Evolutionary conservation across 2,797 vertebrate genomes (phyloP), one percentile per base, ranked within the genome.

Genomic region (Lateolabrax maculatus): DNA sequence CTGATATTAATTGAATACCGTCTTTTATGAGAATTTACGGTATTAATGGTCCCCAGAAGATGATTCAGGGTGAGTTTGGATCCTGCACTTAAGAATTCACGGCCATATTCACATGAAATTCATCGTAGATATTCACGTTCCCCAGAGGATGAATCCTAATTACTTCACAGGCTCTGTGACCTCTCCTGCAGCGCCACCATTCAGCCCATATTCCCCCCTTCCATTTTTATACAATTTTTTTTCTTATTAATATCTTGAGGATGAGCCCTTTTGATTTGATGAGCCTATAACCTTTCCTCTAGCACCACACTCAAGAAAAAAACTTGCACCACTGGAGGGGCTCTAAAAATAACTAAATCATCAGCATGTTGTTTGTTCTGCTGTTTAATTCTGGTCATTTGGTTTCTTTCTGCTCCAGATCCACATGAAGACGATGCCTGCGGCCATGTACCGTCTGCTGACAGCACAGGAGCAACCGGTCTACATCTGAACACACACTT

Each of bases 381-480:
- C 19, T 36, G 39, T 16, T 36, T 8, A 44, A 46, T 31, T 41
- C 1, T n/a, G 1, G 0, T 57, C 9, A 6, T 25, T 37, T 29
- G 16, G 2, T 19, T 58, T 49, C 10, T 83, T 48, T 81, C 46
- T 71, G 86, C 76, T 91, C 25, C 90, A 99, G 98, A 99, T 99
- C 84, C 98, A 99, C 88, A 99, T 99, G 98, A 99, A 99, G 96
- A 99, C 98, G 0, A 99, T 99, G 98, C 98, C 98, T 52, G 98
- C 98, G 25, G 98, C 98, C 88, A 99, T 99, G 98, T 99, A 99
- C 93, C 96, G 98, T 80, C 96, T 99, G 91, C 96, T 99, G 93
- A 99, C 98, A 0, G 98, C 97, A 0, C 98, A 99, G 93, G 95
- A 96, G 52, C 95, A 96, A 31, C 95, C 95, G 0, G 93, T 96